Evolutionary conservation across 2,113 vertebrate genomes (phyloP), one percentile per base, ranked within the genome.

Genomic region (Motacilla alba): DNA sequence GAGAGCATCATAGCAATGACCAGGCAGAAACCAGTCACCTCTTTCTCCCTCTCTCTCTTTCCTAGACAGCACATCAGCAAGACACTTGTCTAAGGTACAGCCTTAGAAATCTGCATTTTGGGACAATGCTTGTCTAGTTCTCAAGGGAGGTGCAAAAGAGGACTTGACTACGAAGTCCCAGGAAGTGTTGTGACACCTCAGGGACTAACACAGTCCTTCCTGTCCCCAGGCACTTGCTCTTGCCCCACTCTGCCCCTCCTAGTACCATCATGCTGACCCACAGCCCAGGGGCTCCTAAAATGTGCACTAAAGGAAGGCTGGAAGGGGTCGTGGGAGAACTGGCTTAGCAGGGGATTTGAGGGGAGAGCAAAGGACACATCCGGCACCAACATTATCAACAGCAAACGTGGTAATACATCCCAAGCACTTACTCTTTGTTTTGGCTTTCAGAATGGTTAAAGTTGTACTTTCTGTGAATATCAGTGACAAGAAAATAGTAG

Each of bases 201-300:
- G 5, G 31, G 6, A 60, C 31, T 35, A 44, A 41, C 1, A 1
- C 55, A 56, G 41, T 63, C 35, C 52, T 3, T 30, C 15, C 24
- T 31, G 37, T 18, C 46, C 37, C 6, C 46, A 60, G 26, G 7
- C 6, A 19, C n/a, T 55, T 0, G 0, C 18, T 56, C 7, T 1
- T 58, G 31, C 17, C 74, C 6, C 2, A 3, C 11, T 85, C 33
- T 49, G 70, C 17, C 22, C 37, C 16, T 24, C 2, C 12, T 14
- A 9, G 33, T 14, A 44, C 16, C 15, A 2, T 17, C 1, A 0
- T 8, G 6, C 15, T 26, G 7, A 39, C 43, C 37, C 33, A 28
- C 0, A 0, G 56, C 30, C 8, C 15, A 43, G 39, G 46, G 28
- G 22, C n/a, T 66, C 47, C 66, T 72, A 67, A 24, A 39, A 12